Conservation (phyloP, 2,113 vertebrate genomes). For the Copsychus sechellarum region DNA sequence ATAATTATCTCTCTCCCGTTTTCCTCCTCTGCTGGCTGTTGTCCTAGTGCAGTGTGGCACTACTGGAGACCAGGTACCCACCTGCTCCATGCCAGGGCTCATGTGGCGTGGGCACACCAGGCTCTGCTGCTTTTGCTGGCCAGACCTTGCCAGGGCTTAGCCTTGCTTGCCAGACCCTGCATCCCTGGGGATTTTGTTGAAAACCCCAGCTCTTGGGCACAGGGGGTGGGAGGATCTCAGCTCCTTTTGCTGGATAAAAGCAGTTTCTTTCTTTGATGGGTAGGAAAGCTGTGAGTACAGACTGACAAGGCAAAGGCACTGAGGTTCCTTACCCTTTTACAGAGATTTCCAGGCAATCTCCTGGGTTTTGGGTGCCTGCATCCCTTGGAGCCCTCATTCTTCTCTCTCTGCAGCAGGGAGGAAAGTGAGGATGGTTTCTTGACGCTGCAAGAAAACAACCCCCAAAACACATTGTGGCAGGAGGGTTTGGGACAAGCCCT, state of each 20-base stretch:
- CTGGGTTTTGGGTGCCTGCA: not conserved
- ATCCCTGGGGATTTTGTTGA: not conserved
- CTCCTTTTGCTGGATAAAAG: not conserved
- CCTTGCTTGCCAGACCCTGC: not conserved
- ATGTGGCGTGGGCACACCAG: accelerated
- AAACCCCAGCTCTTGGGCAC: not conserved
- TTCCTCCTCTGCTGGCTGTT: conserved; percentile 39
- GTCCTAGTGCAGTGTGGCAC: not conserved
- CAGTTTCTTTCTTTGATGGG: not conserved
- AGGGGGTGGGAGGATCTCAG: not conserved
- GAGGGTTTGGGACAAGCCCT: not conserved
- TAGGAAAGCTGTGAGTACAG: not conserved
- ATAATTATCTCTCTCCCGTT: conserved; percentile 61
- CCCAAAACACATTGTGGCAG: accelerated
- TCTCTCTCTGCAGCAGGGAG: not conserved
- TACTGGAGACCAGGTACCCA: not conserved
- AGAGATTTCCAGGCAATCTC: not conserved
- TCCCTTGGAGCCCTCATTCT: not conserved
- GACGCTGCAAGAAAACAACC: not conserved
- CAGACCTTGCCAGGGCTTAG: not conserved
- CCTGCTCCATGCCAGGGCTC: not conserved
- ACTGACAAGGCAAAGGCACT: not conserved
- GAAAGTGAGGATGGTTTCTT: not conserved
- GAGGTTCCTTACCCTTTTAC: not conserved
- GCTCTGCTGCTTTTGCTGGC: not conserved